Evolutionary conservation across 2,797 vertebrate species (phyloP).

Genomic region (Parauchenoglanis ngamensis): DNA sequence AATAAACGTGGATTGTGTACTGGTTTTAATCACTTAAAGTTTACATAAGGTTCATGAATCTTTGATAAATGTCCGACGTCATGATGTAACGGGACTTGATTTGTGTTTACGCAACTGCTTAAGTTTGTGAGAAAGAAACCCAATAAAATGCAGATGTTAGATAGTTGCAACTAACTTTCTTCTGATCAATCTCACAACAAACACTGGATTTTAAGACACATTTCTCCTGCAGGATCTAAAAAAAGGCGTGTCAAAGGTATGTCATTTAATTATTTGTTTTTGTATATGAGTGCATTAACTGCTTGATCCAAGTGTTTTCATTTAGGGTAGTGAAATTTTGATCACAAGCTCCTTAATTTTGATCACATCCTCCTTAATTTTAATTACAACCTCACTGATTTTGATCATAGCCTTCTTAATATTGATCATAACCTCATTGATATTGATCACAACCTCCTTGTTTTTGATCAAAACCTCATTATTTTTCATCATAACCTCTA

Average conservation of each 20-base stretch:
- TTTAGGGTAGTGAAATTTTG: background rate
- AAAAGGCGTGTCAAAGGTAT: background rate
- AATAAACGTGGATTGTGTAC: background rate
- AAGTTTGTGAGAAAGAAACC: background rate
- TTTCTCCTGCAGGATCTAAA: background rate
- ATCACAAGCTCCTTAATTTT: background rate
- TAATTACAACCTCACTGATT: background rate
- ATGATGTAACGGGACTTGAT: conserved; percentile 16
- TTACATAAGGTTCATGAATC: background rate
- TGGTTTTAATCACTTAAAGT: background rate
- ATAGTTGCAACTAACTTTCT: background rate
- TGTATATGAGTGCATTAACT: background rate
- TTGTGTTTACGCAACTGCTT: background rate
- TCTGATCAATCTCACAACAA: too few relatives aligned
- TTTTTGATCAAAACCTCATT: background rate
- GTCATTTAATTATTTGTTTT: background rate
- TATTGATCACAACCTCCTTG: background rate
- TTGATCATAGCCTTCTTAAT: background rate
- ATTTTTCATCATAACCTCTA: background rate
- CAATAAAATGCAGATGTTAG: background rate
- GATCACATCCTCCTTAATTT: background rate
- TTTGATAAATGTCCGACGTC: background rate
- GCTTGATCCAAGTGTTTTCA: too few relatives aligned
- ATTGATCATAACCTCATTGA: background rate
- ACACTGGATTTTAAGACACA: background rate